Conservation (phyloP, 2,888 invertebrate genomes). For the Abrostola tripartita region DNA sequence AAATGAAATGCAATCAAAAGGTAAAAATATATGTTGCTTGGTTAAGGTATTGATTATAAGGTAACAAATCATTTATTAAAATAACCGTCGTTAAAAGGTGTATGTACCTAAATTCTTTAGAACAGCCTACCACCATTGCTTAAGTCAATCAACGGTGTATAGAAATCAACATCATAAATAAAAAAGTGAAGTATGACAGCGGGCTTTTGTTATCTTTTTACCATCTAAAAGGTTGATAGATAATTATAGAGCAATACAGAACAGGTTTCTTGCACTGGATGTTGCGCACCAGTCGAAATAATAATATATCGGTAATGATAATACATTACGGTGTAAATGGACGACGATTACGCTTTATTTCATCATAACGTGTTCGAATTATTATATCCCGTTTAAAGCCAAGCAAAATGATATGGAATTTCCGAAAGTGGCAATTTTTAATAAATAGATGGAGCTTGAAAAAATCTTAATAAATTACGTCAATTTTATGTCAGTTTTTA, state of each 20-base stretch:
- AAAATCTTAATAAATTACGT: too few relatives aligned
- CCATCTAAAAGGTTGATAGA: constrained; percentile 7
- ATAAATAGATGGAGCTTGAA: too few relatives aligned
- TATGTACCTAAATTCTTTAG: background rate
- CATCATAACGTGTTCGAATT: constrained; percentile 13
- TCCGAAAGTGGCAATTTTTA: background rate
- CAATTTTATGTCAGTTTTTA: background rate
- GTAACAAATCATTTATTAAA: constrained; percentile 6
- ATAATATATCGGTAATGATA: constrained; percentile 18
- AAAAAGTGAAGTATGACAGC: constrained; percentile 5
- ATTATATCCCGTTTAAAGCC: constrained; percentile 4
- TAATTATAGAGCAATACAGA: constrained; percentile 15
- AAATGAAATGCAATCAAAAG: constrained; percentile 18
- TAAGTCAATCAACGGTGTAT: constrained; percentile 9
- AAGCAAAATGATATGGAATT: background rate
- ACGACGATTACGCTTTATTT: constrained; percentile 16
- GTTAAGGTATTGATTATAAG: background rate
- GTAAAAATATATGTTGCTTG: constrained; percentile 4
- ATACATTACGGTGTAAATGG: constrained; percentile 12
- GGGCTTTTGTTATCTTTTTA: constrained; percentile 9
- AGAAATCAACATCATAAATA: constrained; percentile 1
- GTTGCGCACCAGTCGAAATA: constrained; percentile 18
- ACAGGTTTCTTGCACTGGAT: constrained; percentile 13
- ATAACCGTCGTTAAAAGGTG: constrained; percentile 2
- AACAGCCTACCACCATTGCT: background rate